These are phyloP conservation scores for Oriolus oriolus DNA, from an alignment of 2,113 vertebrate genomes.

Conservation along the genomic window DNA sequence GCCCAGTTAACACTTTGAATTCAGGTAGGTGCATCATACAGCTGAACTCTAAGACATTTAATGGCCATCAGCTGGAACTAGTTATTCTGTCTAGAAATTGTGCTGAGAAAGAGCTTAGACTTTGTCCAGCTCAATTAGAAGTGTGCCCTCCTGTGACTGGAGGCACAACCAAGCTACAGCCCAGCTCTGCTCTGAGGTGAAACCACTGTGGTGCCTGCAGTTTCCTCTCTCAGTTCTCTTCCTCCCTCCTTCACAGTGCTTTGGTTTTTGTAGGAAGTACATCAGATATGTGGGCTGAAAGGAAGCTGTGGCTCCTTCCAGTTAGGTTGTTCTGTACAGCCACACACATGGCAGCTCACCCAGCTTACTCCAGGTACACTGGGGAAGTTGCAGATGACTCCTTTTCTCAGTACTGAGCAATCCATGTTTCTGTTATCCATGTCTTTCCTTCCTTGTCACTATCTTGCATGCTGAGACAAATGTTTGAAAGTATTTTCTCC, in stretches of 20 bases:
- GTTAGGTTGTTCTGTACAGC: too few species aligned
- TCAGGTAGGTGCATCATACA: not conserved
- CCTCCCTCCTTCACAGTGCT: not conserved
- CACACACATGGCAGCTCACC: not conserved
- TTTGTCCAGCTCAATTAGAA: not conserved
- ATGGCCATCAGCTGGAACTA: not conserved
- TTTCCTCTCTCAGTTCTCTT: not conserved
- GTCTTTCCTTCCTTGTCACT: not conserved
- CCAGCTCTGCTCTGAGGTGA: not conserved
- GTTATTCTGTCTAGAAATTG: not conserved
- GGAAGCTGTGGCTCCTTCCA: not conserved
- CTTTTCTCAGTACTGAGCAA: not conserved
- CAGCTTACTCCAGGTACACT: fast-evolving
- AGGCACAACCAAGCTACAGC: not conserved
- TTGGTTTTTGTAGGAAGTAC: not conserved
- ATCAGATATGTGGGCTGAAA: not conserved
- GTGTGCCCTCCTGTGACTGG: not conserved
- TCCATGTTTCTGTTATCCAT: not conserved
- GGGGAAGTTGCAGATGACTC: not conserved
- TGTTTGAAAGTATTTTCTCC: not conserved
- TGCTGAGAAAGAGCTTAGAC: not conserved
- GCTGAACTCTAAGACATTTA: not conserved
- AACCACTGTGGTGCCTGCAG: not conserved
- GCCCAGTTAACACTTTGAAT: not conserved
- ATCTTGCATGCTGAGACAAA: not conserved